A percentile compares a stretch with the other conserved stretches of the same genome.
phyloP scores from a whole-genome alignment of 2,113 vertebrate species.

The Pachypanchax playfairii region DNA sequence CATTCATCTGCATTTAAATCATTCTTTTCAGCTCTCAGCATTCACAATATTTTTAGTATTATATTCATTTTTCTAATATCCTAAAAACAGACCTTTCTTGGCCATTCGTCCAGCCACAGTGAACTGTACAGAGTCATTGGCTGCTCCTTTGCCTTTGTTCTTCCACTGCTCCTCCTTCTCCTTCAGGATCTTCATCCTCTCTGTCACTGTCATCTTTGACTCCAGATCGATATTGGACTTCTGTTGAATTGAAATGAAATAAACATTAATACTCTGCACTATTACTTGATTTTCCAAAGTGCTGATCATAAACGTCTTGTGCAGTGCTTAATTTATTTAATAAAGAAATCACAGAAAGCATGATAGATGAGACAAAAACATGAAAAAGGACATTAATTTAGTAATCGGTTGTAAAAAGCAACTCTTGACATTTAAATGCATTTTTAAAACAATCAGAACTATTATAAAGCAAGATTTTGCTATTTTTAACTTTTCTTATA shows the following conservation, averaged over 20 bases:
- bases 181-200: constrained; percentile 80
- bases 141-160: constrained; percentile 78
- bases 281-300: neutral
- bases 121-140: constrained; percentile 83
- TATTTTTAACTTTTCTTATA: neutral
- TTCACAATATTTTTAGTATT: too few species aligned
- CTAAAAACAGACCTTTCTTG: constrained; percentile 71
- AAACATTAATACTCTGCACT: neutral
- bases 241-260: constrained; percentile 51
- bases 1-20: too few species aligned
- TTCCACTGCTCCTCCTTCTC: constrained; percentile 83
- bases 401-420: too few species aligned
- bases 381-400: too few species aligned
- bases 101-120: constrained; percentile 84
- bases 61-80: too few species aligned
- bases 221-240: constrained; percentile 65
- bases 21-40: too few species aligned
- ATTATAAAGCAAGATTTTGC: too few species aligned
- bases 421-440: too few species aligned
- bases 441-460: too few species aligned
- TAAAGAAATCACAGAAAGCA: neutral
- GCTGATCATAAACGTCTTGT: neutral
- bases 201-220: constrained; percentile 73
- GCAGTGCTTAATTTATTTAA: neutral
- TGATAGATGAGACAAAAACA: too few species aligned